Percentiles rank a stretch among this genome's conserved stretches.
Conservation (phyloP, 2,888 invertebrate species). For the Hydrotaea diabolus region DNA sequence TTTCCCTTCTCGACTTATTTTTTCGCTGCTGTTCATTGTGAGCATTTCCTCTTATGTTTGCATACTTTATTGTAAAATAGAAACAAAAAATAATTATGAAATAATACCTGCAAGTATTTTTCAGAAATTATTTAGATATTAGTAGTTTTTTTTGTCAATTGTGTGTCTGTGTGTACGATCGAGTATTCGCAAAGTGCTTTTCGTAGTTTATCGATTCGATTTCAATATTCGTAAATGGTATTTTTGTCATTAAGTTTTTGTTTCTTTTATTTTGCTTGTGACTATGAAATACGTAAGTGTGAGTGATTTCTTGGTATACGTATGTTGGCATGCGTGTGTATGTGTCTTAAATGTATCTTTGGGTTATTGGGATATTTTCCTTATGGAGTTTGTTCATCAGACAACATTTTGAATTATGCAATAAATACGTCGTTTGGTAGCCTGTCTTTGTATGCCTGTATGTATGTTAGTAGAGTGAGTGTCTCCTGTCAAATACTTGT, state of each 20-base stretch:
- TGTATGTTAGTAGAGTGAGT: slow-evolving; percentile 21
- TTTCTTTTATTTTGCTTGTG: too few species aligned
- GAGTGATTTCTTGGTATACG: too few species aligned
- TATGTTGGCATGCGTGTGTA: not conserved
- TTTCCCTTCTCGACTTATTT: slow-evolving; percentile 14
- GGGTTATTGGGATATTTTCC: slow-evolving; percentile 31
- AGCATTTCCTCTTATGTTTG: slow-evolving; percentile 10
- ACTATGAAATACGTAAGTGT: too few species aligned
- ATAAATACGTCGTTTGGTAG: not conserved
- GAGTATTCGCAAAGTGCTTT: slow-evolving; percentile 3
- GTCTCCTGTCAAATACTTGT: not conserved
- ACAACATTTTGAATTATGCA: not conserved
- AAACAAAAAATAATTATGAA: slow-evolving; percentile 28
- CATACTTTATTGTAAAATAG: slow-evolving; percentile 11
- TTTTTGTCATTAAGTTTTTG: not conserved
- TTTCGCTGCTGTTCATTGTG: not conserved
- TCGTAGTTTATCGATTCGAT: not conserved
- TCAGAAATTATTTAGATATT: slow-evolving; percentile 9
- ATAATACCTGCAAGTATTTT: slow-evolving; percentile 43
- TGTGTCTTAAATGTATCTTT: not conserved
- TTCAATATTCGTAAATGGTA: slow-evolving; percentile 12
- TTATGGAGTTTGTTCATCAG: not conserved
- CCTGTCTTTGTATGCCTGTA: not conserved
- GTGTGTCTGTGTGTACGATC: not conserved
- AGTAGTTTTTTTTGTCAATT: not conserved